Base-by-base conservation (phyloP, 2,888 invertebrate genomes). In the Dorcus hopei region DNA sequence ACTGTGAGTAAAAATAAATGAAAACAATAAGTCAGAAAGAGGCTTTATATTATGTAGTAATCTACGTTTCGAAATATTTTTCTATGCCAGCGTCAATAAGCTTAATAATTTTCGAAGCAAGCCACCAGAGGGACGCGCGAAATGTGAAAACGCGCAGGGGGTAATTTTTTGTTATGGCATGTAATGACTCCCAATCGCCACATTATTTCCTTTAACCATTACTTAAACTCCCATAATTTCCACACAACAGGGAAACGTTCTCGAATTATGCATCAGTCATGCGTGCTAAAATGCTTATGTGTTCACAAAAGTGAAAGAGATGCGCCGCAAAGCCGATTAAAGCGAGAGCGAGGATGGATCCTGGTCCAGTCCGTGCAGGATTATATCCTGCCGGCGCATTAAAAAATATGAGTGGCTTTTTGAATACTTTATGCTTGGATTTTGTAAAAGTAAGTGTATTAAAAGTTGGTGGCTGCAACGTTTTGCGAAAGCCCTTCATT, bases 361-460 rank as follows among this genome's bases (percentile, higher is more conserved):
- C 67, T 65, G 64, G 68, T 69, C 67, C 70, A 63, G 65, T 64
- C 68, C 69, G 64, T 57, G 42, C 42, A 57, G 66, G 68, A 69
- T 70, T 67, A 69, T 63, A 58, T 65, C 63, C 66, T 62, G 60
- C 45, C 57, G 66, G 63, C 64, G 67, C 62, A 68, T 69, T 68
- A 69, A 65, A 65, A 56, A 64, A 57, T 16, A 33, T 7, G 61
- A 63, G 60, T 64, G 65, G 66, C 65, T 66, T 69, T 67, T 61
- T 65, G 68, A 67, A 69, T 68, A 67, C 70, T 70, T 68, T 68
- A 70, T 60, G 62, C 59, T 50, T 49, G 16, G 19, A 58, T 19
- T 45, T 11, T 23, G n/a, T 45, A 45, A 19, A 9, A 45, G 45
- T 19, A 9, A 45, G 23, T 45, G 11, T 42, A 42, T 42, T 42